Evolutionary conservation across 2,888 invertebrate genomes (phyloP).

Genomic region (Bimastos eiseni): DNA sequence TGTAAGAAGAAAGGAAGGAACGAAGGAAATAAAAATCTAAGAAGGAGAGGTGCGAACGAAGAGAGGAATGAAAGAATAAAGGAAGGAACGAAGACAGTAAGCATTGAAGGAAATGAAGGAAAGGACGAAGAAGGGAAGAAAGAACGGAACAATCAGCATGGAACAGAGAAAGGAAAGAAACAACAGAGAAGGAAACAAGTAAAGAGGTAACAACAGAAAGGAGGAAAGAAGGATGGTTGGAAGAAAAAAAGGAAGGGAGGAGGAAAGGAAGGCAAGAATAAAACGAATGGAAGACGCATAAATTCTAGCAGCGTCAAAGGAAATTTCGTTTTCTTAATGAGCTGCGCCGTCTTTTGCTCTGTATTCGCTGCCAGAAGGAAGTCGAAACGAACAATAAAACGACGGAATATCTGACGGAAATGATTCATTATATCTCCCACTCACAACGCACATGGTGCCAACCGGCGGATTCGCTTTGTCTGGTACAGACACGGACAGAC

Average conservation of each 20-base stretch:
- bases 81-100: not conserved
- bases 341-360: not conserved
- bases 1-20: not conserved
- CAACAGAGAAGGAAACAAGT: not conserved
- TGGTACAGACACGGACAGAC: not conserved
- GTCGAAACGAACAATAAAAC: not conserved
- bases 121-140: not conserved
- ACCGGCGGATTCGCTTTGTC: not conserved
- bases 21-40: not conserved
- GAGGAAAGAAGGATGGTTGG: not conserved
- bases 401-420: constrained; percentile 13
- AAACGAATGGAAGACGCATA: not conserved
- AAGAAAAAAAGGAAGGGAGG: not conserved
- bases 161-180: not conserved
- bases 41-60: too few species aligned
- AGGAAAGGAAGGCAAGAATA: not conserved
- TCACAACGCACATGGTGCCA: not conserved
- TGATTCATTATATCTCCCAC: not conserved
- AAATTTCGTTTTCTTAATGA: not conserved
- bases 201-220: not conserved
- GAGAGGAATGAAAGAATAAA: not conserved
- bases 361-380: not conserved
- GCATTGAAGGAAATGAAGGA: too few species aligned
- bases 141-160: not conserved
- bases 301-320: too few species aligned